Conservation (phyloP, 2,113 vertebrate species). For the Mystacornis crossleyi region DNA sequence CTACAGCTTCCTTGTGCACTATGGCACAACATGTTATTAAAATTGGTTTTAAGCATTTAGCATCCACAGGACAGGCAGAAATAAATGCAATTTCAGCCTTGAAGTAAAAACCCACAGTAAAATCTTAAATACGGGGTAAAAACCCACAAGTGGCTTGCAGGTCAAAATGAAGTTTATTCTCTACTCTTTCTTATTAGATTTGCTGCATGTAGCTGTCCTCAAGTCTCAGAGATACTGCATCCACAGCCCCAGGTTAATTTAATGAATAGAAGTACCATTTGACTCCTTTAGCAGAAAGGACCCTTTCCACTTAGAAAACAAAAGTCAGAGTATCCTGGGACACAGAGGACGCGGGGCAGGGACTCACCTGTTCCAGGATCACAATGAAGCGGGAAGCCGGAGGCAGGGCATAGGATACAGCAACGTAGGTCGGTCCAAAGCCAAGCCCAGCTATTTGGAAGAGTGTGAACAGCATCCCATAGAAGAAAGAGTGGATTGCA, state of each 20-base stretch:
- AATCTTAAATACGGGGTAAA: neutral
- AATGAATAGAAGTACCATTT: neutral
- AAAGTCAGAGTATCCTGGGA: neutral
- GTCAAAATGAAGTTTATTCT: neutral
- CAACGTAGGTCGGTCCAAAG: slow-evolving; percentile 82
- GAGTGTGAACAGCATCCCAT: slow-evolving; percentile 77
- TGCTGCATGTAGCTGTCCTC: neutral
- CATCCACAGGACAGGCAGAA: neutral
- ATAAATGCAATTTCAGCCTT: neutral
- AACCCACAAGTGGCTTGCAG: neutral
- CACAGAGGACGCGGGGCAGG: neutral
- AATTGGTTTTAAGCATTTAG: neutral
- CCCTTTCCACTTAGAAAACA: neutral
- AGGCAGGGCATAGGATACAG: slow-evolving; percentile 81
- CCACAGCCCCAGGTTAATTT: neutral
- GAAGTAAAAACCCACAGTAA: neutral
- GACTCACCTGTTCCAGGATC: slow-evolving; percentile 90
- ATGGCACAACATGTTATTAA: neutral
- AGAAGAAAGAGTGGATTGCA: slow-evolving; percentile 68
- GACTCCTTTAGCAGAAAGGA: neutral
- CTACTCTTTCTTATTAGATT: neutral
- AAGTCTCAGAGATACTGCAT: neutral
- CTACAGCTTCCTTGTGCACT: neutral
- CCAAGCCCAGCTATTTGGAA: slow-evolving; percentile 87
- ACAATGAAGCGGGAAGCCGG: slow-evolving; percentile 90